A percentile compares a stretch with the other conserved stretches of the same genome.
Conservation (phyloP, 2,113 vertebrate species). For the Boleophthalmus pectinirostris region DNA sequence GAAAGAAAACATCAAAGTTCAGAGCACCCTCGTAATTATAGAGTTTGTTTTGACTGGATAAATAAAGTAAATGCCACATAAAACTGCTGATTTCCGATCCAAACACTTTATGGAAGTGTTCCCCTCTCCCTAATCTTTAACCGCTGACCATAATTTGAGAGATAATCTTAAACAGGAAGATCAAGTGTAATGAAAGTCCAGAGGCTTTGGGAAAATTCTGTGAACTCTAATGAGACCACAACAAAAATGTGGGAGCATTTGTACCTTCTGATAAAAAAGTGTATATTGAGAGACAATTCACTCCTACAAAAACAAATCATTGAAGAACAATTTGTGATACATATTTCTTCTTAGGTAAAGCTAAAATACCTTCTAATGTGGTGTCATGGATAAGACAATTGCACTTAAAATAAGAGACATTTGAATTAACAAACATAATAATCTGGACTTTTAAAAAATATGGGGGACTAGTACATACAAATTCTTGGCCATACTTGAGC, state of each 20-base stretch:
- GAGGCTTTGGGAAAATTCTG: not conserved
- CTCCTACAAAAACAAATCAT: too few relatives aligned
- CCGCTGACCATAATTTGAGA: not conserved
- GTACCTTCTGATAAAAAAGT: not conserved
- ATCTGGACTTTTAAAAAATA: too few relatives aligned
- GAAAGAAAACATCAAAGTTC: constrained; percentile 4
- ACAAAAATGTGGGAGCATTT: not conserved
- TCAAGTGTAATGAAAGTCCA: not conserved
- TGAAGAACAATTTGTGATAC: too few relatives aligned
- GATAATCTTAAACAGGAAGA: not conserved
- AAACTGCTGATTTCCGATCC: not conserved
- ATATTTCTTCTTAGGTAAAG: too few relatives aligned
- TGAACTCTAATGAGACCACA: not conserved
- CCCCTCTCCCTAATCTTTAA: not conserved
- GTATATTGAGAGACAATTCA: too few relatives aligned
- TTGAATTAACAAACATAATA: too few relatives aligned
- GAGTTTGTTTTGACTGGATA: not conserved
- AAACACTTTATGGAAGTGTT: not conserved
- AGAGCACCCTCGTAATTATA: not conserved
- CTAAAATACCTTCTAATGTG: too few relatives aligned
- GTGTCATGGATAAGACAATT: too few relatives aligned
- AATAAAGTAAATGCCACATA: not conserved
- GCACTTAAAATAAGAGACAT: too few relatives aligned
- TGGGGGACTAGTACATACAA: too few relatives aligned
- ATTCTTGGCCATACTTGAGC: not conserved